Evolutionary conservation across 2,797 vertebrate genomes (phyloP), one percentile per base, ranked within the genome.

Genomic region (Spatula versicolor): DNA sequence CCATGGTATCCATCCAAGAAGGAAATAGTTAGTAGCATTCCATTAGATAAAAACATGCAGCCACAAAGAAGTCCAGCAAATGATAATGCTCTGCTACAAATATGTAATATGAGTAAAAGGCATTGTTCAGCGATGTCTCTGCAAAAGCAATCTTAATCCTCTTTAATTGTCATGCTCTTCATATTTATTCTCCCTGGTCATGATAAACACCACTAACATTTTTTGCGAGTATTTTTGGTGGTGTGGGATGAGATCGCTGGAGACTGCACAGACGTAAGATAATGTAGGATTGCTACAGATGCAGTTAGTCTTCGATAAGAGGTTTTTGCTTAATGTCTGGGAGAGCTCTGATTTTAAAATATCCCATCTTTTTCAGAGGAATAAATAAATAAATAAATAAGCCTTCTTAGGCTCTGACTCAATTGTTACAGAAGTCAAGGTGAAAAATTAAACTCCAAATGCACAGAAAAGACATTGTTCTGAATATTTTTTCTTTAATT

Each of bases 31-130:
- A 0, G 11, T 35, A 94, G 77, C 71, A 86, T 94, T 96, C 93
- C 80, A 55, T 74, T 91, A 91, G 89, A 96, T 92, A 92, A 97
- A 94, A 96, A 93, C 74, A 88, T 75, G 60, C 77, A 92, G 83
- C 72, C 67, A 72, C 83, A 64, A 93, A 86, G 72, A 88, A 88
- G 79, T 96, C 37, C 72, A 72, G 85, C 31, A 71, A 92, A 90
- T 41, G 56, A 87, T 84, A 95, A 71, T 84, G 52, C 56, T 93
- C 63, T 86, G 77, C 72, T 90, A 72, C 89, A 93, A 91, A 92
- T 90, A 59, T 23, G 39, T 68, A 66, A 60, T 60, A 23, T 80
- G 33, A 88, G 58, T 21, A 80, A 75, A 86, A 88, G 41, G 4
- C 80, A 82, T 82, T 92, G 56, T 86, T 90, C 67, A 50, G 26